Percentiles rank a stretch among this genome's conserved stretches.
Evolutionary conservation across 2,888 invertebrate genomes (phyloP).

Genomic region (Rambutsinella grinnellia): DNA sequence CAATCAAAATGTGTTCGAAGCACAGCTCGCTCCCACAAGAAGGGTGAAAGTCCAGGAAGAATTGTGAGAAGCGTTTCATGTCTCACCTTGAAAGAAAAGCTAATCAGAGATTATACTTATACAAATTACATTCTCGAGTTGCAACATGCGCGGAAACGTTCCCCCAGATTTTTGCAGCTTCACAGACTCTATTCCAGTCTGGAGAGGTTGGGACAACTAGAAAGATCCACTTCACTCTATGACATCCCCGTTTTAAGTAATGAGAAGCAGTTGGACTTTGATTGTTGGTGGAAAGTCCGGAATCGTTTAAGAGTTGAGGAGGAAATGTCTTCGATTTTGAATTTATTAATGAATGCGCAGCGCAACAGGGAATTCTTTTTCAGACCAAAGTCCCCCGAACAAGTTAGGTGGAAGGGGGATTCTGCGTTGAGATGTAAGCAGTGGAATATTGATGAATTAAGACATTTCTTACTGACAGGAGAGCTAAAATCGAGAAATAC

Average conservation of each 20-base stretch:
- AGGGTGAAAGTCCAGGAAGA: not conserved
- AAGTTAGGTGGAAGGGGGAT: conserved; percentile 84
- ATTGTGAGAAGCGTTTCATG: conserved; percentile 60
- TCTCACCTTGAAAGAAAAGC: conserved; percentile 58
- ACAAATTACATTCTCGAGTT: conserved; percentile 75
- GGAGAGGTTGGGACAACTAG: conserved; percentile 86
- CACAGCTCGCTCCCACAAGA: too few species aligned
- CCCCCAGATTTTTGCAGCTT: conserved; percentile 85
- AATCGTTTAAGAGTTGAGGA: conserved; percentile 84
- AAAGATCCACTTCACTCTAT: conserved; percentile 73
- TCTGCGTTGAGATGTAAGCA: conserved; percentile 84
- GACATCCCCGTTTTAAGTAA: conserved; percentile 76
- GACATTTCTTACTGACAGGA: conserved; percentile 67
- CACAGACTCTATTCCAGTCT: conserved; percentile 88
- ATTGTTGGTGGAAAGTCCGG: conserved; percentile 86
- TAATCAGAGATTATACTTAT: conserved; percentile 62
- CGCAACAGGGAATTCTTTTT: conserved; percentile 87
- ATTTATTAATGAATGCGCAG: conserved; percentile 83
- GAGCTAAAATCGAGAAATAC: conserved; percentile 43
- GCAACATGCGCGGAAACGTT: conserved; percentile 77
- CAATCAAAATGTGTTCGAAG: not conserved
- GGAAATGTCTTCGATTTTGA: conserved; percentile 83
- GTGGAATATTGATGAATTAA: conserved; percentile 88
- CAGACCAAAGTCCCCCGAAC: conserved; percentile 80
- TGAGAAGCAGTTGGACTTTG: conserved; percentile 87